These are phyloP conservation scores for Drosophila persimilis DNA, from an alignment of 1,140 invertebrate genomes.

Conservation along the genomic window DNA sequence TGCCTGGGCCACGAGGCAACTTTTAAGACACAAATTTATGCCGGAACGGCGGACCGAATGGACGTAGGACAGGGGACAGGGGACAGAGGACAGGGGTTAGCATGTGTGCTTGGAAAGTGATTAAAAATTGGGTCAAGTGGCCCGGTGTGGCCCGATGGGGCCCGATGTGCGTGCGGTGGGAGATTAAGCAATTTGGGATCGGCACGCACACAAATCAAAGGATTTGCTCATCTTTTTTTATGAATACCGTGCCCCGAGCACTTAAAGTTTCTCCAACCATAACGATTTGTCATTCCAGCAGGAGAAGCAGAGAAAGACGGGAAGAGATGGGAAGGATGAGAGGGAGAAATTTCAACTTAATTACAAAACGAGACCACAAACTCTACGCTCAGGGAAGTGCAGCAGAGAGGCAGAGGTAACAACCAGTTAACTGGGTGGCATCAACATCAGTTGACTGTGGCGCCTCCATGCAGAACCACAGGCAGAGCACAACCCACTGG, in stretches of 20 bases:
- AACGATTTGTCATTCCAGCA: slow-evolving; percentile 46
- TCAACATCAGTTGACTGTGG: slow-evolving; percentile 24
- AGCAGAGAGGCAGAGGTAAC: slow-evolving; percentile 11
- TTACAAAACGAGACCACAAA: slow-evolving; percentile 59
- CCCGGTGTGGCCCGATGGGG: slow-evolving; percentile 16
- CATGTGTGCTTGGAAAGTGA: slow-evolving; percentile 75
- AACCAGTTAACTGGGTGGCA: slow-evolving; percentile 51
- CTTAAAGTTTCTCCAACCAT: slow-evolving; percentile 33
- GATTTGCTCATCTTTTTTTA: slow-evolving; percentile 63
- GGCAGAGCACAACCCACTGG: neutral
- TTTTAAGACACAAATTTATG: slow-evolving; percentile 79
- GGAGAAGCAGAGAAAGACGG: too few relatives aligned
- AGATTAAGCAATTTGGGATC: slow-evolving; percentile 76
- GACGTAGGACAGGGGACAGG: slow-evolving; percentile 4
- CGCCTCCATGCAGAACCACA: slow-evolving; percentile 13
- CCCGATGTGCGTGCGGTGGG: slow-evolving; percentile 57
- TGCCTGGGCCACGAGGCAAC: slow-evolving; percentile 46
- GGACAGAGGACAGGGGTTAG: slow-evolving; percentile 27
- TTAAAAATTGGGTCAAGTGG: slow-evolving; percentile 80
- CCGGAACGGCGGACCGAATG: slow-evolving; percentile 20
- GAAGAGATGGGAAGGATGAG: neutral
- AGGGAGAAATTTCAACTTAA: slow-evolving; percentile 50
- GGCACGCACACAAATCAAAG: slow-evolving; percentile 73
- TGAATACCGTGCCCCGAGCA: slow-evolving; percentile 10
- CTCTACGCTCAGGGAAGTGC: slow-evolving; percentile 34